These are phyloP conservation scores for Matsumyia berberina DNA, from an alignment of 2,888 invertebrate genomes.

Conservation along the genomic window DNA sequence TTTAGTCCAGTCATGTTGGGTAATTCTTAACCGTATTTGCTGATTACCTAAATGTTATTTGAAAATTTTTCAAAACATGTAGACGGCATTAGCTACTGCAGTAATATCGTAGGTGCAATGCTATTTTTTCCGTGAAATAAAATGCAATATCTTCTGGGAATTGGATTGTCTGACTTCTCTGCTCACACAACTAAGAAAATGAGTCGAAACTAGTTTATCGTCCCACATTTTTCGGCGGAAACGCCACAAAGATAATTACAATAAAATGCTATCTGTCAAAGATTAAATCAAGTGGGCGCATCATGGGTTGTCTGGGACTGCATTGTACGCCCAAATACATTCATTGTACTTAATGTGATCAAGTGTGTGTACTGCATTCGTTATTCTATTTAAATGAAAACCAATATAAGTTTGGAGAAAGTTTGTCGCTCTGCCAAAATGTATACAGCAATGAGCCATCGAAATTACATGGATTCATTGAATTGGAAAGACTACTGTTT, in stretches of 20 bases:
- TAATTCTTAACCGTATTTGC: too few relatives aligned
- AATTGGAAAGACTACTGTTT: background rate
- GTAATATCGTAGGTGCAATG: constrained; percentile 49
- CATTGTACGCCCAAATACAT: constrained; percentile 52
- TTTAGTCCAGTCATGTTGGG: too few relatives aligned
- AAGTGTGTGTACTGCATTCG: constrained; percentile 53
- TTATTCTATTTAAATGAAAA: constrained; percentile 44
- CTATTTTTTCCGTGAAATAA: constrained; percentile 33
- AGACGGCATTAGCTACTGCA: constrained; percentile 16
- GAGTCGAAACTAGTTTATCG: constrained; percentile 57
- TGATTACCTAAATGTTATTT: too few relatives aligned
- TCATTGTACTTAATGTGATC: constrained; percentile 44
- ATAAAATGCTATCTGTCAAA: constrained; percentile 60
- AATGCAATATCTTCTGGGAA: constrained; percentile 18
- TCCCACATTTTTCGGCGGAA: constrained; percentile 61
- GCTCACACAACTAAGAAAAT: constrained; percentile 33
- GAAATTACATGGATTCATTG: background rate
- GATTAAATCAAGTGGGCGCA: constrained; percentile 61
- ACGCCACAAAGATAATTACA: constrained; percentile 58
- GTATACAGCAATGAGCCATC: background rate
- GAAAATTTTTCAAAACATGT: too few relatives aligned
- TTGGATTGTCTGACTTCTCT: constrained; percentile 21
- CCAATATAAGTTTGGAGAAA: constrained; percentile 25
- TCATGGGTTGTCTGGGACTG: constrained; percentile 42
- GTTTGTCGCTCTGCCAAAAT: constrained; percentile 23